phyloP scores from a whole-genome alignment of 2,888 invertebrate genomes.

The Cryptosula pallasiana region DNA sequence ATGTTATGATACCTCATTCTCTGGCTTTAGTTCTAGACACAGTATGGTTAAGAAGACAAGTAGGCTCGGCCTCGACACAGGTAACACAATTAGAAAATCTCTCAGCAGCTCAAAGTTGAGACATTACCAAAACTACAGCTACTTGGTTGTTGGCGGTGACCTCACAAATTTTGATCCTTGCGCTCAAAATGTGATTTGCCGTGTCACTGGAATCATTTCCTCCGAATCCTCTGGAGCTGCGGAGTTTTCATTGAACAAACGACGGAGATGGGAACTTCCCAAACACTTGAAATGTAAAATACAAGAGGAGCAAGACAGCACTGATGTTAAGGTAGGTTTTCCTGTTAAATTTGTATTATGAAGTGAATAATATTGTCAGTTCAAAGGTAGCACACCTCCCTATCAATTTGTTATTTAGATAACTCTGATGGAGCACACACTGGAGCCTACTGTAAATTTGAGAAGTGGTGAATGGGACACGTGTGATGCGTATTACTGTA shows the following conservation, averaged over 20 bases:
- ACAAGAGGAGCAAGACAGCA: neutral
- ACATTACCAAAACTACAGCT: neutral
- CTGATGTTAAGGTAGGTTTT: neutral
- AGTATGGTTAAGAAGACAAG: neutral
- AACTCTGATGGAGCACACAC: neutral
- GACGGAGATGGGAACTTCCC: constrained; percentile 25
- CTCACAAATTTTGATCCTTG: neutral
- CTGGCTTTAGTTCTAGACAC: neutral
- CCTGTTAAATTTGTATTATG: too few relatives aligned
- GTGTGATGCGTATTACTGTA: neutral
- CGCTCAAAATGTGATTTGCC: neutral
- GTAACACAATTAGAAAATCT: neutral
- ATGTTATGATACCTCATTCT: neutral
- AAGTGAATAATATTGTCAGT: too few relatives aligned
- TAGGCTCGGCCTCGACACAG: neutral
- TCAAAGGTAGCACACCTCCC: too few relatives aligned
- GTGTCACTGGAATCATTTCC: neutral
- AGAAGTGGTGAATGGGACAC: neutral
- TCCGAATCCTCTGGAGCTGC: neutral
- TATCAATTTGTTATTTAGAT: neutral
- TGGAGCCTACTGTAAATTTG: neutral
- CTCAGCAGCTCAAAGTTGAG: neutral
- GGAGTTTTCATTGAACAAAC: constrained; percentile 26
- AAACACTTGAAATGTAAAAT: neutral
- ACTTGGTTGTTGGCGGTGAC: neutral